Percentiles rank a stretch among this genome's conserved stretches.
phyloP scores from a whole-genome alignment of 1,140 invertebrate species.

The Trypoxylus dichotomus region DNA sequence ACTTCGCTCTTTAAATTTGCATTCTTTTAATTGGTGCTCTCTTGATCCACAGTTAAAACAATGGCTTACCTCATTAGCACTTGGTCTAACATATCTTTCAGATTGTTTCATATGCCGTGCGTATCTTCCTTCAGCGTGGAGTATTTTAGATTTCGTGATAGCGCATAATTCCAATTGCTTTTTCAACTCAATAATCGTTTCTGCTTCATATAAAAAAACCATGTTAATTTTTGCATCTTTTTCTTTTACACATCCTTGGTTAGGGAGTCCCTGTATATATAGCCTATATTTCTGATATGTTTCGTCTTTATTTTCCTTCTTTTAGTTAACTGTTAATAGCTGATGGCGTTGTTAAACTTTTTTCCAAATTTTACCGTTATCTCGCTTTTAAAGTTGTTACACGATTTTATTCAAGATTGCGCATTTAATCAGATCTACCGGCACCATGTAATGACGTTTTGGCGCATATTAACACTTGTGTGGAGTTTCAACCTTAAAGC shows the following conservation, averaged over 20 bases:
- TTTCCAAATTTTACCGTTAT: too few species aligned
- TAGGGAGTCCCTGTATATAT: too few species aligned
- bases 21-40: neutral
- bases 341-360: slow-evolving; percentile 28
- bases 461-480: neutral
- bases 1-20: too few species aligned
- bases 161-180: neutral
- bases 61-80: neutral
- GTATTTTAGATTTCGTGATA: neutral
- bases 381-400: too few species aligned
- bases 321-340: neutral
- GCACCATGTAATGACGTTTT: too few species aligned
- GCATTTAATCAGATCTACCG: too few species aligned
- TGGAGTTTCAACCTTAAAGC: neutral
- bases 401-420: too few species aligned
- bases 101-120: too few species aligned
- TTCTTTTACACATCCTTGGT: neutral
- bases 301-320: neutral
- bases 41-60: slow-evolving; percentile 10
- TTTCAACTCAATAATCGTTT: neutral
- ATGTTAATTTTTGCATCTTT: neutral
- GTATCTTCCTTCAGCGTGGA: neutral
- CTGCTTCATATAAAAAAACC: neutral
- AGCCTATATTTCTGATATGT: neutral
- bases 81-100: neutral